Base-by-base conservation (phyloP, 1,140 invertebrate genomes). In the Bombus huntii region DNA sequence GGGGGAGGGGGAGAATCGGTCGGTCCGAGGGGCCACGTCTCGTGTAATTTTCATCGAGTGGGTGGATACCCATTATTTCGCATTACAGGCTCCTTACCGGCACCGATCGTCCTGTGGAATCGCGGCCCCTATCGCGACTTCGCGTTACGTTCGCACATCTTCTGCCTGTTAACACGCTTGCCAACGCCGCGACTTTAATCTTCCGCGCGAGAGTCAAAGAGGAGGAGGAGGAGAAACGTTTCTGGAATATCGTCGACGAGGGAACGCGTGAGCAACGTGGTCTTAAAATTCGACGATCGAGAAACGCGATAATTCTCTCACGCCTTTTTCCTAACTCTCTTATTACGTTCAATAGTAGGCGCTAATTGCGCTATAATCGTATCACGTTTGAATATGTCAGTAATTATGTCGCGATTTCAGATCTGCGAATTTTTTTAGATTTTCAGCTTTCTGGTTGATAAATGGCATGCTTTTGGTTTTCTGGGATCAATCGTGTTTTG, bases 21-120 rank as follows among this genome's bases (percentile, higher is more conserved):
- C 39, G 79, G 70, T 66, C 53, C 15, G 57, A 62, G 42, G 42
- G 62, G 44, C 76, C 74, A 65, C 85, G 87, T 90, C 84, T 90
- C 83, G 83, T 91, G 90, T 88, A 90, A 91, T 92, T 91, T 91
- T 89, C 87, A 89, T 82, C 89, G 86, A 88, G 91, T 91, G 89
- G 89, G 91, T 91, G 91, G 89, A 90, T 91, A 91, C 88, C 90
- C 85, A 92, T 92, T 91, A 92, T 91, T 92, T 88, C 85, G 83
- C 85, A 92, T 92, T 91, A 90, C 85, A 88, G 84, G 77, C 84
- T 88, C 77, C 89, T 91, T 91, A 91, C 77, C 81, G 84, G 79
- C 71, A 86, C 53, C 57, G 85, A 87, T 89, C 85, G 82, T 81
- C 68, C 42, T 86, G 86, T n/a, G 65, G 81, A 73, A 85, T 87